Percentiles rank a stretch among this genome's conserved stretches.
These are phyloP conservation scores for Oreotrochilus melanogaster DNA, from an alignment of 2,113 vertebrate species.

Conservation along the genomic window DNA sequence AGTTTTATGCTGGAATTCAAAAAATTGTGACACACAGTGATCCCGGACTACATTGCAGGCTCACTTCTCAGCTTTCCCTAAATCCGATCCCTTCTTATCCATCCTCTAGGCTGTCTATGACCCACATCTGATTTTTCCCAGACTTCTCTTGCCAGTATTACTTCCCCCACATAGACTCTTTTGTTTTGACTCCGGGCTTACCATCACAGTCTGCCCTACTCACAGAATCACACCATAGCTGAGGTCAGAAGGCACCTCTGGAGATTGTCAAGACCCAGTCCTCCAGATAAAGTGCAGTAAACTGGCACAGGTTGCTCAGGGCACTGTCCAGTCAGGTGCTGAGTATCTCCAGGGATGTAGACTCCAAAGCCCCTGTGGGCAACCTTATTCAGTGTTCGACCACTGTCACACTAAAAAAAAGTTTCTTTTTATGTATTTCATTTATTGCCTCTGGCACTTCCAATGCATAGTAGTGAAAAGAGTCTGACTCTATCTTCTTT, in stretches of 20 bases:
- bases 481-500: not conserved
- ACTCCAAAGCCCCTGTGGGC: not conserved
- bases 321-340: not conserved
- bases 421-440: not conserved
- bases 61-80: not conserved
- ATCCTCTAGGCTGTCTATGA: not conserved
- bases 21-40: not conserved
- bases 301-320: not conserved
- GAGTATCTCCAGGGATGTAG: not conserved
- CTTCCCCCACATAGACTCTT: not conserved
- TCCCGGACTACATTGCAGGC: not conserved
- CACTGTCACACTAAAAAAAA: not conserved
- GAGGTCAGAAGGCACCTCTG: not conserved
- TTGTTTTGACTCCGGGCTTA: not conserved
- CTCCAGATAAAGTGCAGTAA: not conserved
- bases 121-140: not conserved
- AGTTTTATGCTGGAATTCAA: not conserved
- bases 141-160: not conserved
- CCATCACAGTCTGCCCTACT: not conserved
- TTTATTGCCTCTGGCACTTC: not conserved
- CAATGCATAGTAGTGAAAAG: not conserved
- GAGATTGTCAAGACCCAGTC: not conserved
- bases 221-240: not conserved
- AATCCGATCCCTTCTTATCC: not conserved
- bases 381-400: not conserved